Base-by-base conservation (phyloP, 2,797 vertebrate species). In the Enteromius anoplus region DNA sequence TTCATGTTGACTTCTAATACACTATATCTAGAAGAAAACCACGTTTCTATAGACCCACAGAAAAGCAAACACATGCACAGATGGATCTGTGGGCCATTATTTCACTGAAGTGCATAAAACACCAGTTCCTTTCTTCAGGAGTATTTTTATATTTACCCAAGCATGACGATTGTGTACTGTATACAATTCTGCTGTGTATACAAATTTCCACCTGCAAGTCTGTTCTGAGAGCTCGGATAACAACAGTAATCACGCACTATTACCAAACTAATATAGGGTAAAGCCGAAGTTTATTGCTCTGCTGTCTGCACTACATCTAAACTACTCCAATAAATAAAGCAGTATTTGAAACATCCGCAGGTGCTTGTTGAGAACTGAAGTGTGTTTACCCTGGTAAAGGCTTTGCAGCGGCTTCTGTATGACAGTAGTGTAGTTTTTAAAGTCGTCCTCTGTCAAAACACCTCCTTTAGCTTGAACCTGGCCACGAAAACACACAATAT, bases 341-440 rank as follows among this genome's bases (percentile, higher is more conserved):
- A 32, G 51, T 17, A 62, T 29, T 21, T 32, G 3, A 77, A 19
- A 62, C 4, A 11, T 47, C 15, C 4, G 17, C 2, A 14, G 10
- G 7, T 14, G n/a, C 2, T 60, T 64, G 10, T 1, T 58, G 65
- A 15, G 21, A 47, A 32, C 2, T 0, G 15, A n/a, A 4, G 23
- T n/a, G 11, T 21, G 32, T 23, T 93, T 94, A 98, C 98, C 98
- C 94, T 93, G 96, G 89, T 99, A 99, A 51, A 91, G 85, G 42
- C 95, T 95, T 90, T 97, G 95, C 84, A 96, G 88, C 0, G 98
- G 98, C 81, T 96, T 91, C 92, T 97, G 93, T 81, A 96, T 90
- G 11, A 94, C 90, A 45, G 92, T 96, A 2, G 94, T 97, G 93
- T 99, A 99, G 89, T 99, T 99, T 89, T 88, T 94, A 90, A 99